Evolutionary conservation across 2,888 invertebrate genomes (phyloP).

Genomic region (Drosophila pullipes): DNA sequence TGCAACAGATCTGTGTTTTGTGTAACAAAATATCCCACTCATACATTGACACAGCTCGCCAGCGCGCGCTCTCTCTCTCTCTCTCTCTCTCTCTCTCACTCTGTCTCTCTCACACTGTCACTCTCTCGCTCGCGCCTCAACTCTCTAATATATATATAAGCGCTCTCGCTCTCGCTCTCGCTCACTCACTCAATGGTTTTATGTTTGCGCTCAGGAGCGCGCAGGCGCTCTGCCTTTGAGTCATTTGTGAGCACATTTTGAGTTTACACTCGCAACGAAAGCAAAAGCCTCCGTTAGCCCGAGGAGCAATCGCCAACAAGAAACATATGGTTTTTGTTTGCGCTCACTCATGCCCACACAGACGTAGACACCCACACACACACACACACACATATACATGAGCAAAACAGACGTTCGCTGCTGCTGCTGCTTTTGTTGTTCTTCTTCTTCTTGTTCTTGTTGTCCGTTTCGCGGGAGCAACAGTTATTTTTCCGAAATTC

Average conservation of each 20-base stretch:
- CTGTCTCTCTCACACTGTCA: neutral
- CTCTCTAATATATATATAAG: conserved; percentile 10
- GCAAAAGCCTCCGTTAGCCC: conserved; percentile 65
- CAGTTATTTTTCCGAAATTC: conserved; percentile 72
- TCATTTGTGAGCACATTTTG: conserved; percentile 13
- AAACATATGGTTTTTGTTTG: conserved; percentile 79
- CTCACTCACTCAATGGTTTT: conserved; percentile 14
- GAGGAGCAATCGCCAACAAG: conserved; percentile 52
- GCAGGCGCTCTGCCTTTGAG: conserved; percentile 69
- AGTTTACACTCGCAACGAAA: conserved; percentile 71
- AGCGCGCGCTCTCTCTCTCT: conserved; percentile 5
- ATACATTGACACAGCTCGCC: conserved; percentile 24
- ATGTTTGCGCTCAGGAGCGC: conserved; percentile 52
- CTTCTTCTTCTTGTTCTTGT: conserved; percentile 30
- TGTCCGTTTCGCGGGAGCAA: conserved; percentile 63
- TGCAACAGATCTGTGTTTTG: conserved; percentile 72
- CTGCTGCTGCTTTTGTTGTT: neutral
- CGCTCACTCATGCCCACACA: conserved; percentile 53
- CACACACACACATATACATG: conserved; percentile 1
- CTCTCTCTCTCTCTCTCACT: conserved; percentile 8
- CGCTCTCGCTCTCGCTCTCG: conserved; percentile 25
- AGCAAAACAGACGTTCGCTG: conserved; percentile 42
- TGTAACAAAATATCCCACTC: conserved; percentile 79
- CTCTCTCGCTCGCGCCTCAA: conserved; percentile 4
- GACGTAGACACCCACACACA: conserved; percentile 22